Percentiles rank a stretch among this genome's conserved stretches.
Evolutionary conservation across 2,113 vertebrate species (phyloP).

Genomic region (Eulacestoma nigropectus): DNA sequence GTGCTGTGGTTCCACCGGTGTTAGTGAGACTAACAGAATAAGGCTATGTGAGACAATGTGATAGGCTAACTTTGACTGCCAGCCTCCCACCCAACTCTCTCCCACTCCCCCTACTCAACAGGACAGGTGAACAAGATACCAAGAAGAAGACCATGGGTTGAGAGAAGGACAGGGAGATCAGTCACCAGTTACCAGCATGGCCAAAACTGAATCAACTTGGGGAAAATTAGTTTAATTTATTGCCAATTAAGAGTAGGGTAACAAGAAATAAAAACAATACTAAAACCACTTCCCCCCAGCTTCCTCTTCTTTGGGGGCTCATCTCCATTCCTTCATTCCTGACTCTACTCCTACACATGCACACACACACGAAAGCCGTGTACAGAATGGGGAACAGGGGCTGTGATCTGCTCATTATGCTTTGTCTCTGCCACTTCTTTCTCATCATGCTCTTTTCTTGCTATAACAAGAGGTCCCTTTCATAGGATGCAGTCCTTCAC

Average conservation of each 20-base stretch:
- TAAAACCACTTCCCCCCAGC: accelerated
- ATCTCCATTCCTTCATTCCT: not conserved
- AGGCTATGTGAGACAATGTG: not conserved
- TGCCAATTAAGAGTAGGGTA: not conserved
- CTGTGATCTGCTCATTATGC: accelerated
- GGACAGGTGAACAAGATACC: not conserved
- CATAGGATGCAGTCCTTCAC: not conserved
- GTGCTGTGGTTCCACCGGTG: not conserved
- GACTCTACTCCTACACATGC: not conserved
- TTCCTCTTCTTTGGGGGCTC: not conserved
- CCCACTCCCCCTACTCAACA: not conserved
- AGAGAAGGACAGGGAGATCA: not conserved
- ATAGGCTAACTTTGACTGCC: not conserved
- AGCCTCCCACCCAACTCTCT: not conserved
- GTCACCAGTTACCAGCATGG: accelerated
- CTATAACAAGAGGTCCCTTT: accelerated
- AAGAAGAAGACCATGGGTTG: not conserved
- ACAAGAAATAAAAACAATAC: not conserved
- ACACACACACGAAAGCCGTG: accelerated
- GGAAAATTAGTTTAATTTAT: not conserved
- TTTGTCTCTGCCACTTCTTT: not conserved
- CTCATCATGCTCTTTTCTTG: not conserved
- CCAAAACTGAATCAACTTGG: not conserved
- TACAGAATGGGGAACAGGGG: not conserved
- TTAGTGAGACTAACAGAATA: not conserved